phyloP scores from a whole-genome alignment of 1,140 invertebrate genomes.

The Macrobrachium nipponense region DNA sequence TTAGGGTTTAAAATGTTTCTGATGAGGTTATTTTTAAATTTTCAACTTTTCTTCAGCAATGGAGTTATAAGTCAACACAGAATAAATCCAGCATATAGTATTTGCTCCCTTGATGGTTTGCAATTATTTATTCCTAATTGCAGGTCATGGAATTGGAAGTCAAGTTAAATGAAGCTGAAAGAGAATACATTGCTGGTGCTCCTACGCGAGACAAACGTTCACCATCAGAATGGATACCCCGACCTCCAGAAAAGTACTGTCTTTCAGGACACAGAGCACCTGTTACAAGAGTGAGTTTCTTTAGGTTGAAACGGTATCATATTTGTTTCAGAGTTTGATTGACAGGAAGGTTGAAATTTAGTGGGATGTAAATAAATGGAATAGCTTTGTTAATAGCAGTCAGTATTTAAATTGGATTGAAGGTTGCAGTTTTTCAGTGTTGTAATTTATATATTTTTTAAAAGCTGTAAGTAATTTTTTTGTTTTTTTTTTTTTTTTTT shows the following conservation, averaged over 20 bases:
- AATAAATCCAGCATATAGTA: neutral
- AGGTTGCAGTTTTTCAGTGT: neutral
- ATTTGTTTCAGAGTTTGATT: too few species aligned
- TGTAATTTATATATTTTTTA: too few species aligned
- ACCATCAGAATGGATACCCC: conserved; percentile 97
- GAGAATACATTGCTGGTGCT: conserved; percentile 94
- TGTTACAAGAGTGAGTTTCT: conserved; percentile 81
- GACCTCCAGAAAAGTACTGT: conserved; percentile 95
- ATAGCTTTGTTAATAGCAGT: too few species aligned
- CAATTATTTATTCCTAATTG: conserved; percentile 61
- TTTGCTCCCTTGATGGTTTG: neutral
- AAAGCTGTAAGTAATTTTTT: too few species aligned
- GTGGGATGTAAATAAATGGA: too few species aligned
- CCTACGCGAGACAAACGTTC: conserved; percentile 94
- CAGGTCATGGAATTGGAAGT: conserved; percentile 98
- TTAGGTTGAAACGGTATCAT: too few species aligned
- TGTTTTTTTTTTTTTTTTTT: neutral
- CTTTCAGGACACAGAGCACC: conserved; percentile 91
- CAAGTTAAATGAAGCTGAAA: conserved; percentile 94
- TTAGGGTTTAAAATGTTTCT: too few species aligned
- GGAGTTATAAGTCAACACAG: neutral
- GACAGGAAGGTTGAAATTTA: too few species aligned
- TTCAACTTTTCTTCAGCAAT: neutral
- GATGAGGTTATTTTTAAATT: neutral
- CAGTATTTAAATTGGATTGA: too few species aligned